phyloP scores from a whole-genome alignment of 2,113 vertebrate species.

The Syrmaticus mikado region DNA sequence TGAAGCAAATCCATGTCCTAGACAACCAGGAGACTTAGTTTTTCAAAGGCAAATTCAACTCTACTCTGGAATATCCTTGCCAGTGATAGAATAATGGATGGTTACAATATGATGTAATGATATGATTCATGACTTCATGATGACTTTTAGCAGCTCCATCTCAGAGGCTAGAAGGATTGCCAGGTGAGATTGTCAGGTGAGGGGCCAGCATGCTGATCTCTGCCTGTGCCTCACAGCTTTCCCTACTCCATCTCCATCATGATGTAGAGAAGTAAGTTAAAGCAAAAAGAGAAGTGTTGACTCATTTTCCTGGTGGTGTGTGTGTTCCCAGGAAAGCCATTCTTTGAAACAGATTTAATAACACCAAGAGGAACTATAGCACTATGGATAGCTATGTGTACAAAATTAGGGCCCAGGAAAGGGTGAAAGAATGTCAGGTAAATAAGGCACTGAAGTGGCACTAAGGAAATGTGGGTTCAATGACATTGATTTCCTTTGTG shows the following conservation, averaged over 20 bases:
- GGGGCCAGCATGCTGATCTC: background rate
- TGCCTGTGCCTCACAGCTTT: background rate
- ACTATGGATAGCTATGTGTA: background rate
- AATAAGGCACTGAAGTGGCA: background rate
- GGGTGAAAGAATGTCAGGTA: background rate
- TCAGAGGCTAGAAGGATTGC: background rate
- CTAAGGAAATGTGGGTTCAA: conserved; percentile 30
- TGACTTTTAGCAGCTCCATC: background rate
- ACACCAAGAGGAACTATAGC: background rate
- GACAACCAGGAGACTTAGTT: background rate
- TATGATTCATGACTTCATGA: background rate
- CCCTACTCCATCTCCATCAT: background rate
- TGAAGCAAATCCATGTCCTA: background rate
- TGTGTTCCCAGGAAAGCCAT: background rate
- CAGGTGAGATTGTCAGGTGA: background rate
- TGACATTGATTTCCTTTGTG: background rate
- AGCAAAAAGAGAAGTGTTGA: background rate
- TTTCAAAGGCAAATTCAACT: background rate
- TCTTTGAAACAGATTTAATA: background rate
- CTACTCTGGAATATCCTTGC: background rate
- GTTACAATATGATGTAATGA: background rate
- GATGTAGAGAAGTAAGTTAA: background rate
- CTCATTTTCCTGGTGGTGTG: background rate
- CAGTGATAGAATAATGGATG: background rate
- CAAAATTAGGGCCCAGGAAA: background rate